Conservation (phyloP, 2,797 vertebrate genomes). For the Phrynocephalus vlangalii region DNA sequence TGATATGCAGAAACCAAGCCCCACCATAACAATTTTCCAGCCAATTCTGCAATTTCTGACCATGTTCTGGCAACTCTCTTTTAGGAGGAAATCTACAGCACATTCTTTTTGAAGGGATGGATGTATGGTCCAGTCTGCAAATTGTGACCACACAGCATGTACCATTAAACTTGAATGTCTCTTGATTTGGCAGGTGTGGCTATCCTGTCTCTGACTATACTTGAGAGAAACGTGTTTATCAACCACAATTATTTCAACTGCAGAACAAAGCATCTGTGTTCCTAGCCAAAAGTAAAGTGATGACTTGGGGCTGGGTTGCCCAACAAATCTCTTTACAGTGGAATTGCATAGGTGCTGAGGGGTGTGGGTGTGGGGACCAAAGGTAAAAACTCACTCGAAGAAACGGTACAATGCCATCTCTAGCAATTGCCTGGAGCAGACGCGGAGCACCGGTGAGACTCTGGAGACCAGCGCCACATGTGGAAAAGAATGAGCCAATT, state of each 20-base stretch:
- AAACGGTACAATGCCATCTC: conserved; percentile 93
- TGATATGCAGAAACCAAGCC: not conserved
- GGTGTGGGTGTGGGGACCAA: not conserved
- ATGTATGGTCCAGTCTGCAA: not conserved
- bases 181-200: not conserved
- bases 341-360: not conserved
- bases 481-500: conserved; percentile 97
- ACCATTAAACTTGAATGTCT: not conserved
- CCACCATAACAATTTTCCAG: not conserved
- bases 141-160: not conserved
- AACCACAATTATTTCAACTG: not conserved
- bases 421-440: conserved; percentile 93
- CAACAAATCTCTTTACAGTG: not conserved
- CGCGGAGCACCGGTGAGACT: conserved; percentile 94
- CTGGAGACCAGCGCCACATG: conserved; percentile 94
- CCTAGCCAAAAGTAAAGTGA: not conserved
- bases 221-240: not conserved
- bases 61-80: too few species aligned
- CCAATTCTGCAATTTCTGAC: too few species aligned
- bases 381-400: conserved; percentile 82
- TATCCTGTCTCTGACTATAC: not conserved
- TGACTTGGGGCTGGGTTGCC: not conserved
- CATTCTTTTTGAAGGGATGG: not conserved
- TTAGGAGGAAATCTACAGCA: not conserved
- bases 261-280: not conserved